phyloP scores from a whole-genome alignment of 1,140 invertebrate species.

The Ceratosolen solmsi region DNA sequence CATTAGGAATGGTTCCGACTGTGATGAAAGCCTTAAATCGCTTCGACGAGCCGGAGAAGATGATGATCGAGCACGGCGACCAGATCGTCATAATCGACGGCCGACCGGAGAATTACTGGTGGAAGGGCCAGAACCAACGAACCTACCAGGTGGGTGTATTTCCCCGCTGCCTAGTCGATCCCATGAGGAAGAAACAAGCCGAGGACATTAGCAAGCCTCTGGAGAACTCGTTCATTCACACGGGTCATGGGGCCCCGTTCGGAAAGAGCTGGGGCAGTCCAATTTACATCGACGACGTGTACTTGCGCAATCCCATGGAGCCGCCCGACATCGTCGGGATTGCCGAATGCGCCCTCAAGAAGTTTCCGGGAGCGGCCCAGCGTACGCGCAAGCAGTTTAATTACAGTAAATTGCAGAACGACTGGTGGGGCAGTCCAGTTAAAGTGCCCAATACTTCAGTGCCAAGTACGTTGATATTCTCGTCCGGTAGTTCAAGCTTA shows the following conservation, averaged over 20 bases:
- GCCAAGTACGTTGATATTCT: conserved; percentile 57
- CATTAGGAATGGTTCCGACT: conserved; percentile 76
- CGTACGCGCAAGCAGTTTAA: conserved; percentile 80
- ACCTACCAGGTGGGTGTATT: conserved; percentile 90
- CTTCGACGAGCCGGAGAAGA: conserved; percentile 82
- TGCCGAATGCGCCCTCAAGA: conserved; percentile 59
- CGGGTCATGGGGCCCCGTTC: conserved; percentile 82
- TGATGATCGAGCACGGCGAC: conserved; percentile 88
- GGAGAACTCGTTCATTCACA: conserved; percentile 90
- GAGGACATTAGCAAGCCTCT: conserved; percentile 85
- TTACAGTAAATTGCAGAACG: conserved; percentile 84
- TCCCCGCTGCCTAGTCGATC: conserved; percentile 82
- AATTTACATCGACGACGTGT: conserved; percentile 85
- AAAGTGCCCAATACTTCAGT: conserved; percentile 73
- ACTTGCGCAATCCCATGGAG: conserved; percentile 87
- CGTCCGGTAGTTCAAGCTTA: background rate
- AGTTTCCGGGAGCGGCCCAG: conserved; percentile 70
- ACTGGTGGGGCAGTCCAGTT: conserved; percentile 70
- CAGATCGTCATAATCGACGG: conserved; percentile 94
- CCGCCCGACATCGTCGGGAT: conserved; percentile 83
- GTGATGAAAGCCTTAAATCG: conserved; percentile 79
- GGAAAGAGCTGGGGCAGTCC: conserved; percentile 92
- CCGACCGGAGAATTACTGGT: conserved; percentile 92
- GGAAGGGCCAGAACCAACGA: conserved; percentile 95
- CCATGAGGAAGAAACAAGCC: conserved; percentile 77